Conservation (phyloP, 30 jellyfish, hydroid and myxozoan species). For the Morbakka virulenta region DNA sequence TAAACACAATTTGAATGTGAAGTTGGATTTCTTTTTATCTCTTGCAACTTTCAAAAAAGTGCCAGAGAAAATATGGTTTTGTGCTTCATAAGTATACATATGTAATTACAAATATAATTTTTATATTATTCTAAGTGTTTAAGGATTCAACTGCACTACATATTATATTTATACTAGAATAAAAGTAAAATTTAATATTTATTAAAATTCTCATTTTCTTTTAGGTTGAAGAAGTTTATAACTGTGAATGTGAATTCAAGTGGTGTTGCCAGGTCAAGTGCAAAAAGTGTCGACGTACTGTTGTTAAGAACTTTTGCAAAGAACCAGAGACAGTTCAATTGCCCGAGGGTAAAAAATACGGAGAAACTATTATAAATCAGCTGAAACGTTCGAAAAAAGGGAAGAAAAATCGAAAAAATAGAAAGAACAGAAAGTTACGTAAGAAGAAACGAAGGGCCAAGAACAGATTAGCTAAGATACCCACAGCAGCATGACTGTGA, state of each 20-base stretch:
- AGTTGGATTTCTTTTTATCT: too few relatives aligned
- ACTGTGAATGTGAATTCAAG: conserved; percentile 68
- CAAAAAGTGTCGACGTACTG: conserved; percentile 52
- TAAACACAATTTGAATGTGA: too few relatives aligned
- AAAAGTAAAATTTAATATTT: too few relatives aligned
- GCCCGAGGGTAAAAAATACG: conserved; percentile 11
- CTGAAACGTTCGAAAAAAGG: conserved; percentile 23
- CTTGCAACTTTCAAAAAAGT: too few relatives aligned
- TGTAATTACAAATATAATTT: too few relatives aligned
- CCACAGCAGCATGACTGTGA: neutral
- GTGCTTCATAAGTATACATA: too few relatives aligned
- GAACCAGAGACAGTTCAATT: conserved; percentile 44
- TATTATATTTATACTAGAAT: too few relatives aligned
- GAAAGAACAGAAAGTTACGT: conserved; percentile 29
- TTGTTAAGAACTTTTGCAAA: conserved; percentile 48
- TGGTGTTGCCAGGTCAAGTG: conserved; percentile 91
- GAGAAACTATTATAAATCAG: conserved; percentile 9
- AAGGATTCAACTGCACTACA: too few relatives aligned
- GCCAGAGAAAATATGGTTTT: too few relatives aligned
- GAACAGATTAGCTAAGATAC: neutral
- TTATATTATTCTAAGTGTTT: too few relatives aligned
- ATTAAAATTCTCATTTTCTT: neutral
- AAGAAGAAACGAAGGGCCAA: neutral
- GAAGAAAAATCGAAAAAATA: conserved; percentile 38
- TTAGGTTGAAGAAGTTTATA: conserved; percentile 58